Conservation (phyloP, 2,797 vertebrate species). For the Mus minutoides region DNA sequence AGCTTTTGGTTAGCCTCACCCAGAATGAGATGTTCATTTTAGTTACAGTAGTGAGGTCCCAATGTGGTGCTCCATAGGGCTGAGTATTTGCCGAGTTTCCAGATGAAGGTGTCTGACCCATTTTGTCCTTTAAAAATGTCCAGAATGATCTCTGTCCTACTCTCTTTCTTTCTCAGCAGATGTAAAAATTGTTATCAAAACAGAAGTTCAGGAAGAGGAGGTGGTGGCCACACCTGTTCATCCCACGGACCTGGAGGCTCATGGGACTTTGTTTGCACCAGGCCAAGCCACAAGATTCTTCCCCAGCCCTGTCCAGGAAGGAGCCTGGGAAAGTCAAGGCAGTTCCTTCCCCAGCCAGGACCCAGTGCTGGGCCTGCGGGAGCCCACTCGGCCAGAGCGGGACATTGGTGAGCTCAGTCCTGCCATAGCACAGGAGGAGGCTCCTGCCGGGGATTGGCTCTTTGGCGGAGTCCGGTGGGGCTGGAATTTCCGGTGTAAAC, state of each 20-base stretch:
- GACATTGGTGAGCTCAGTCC: constrained; percentile 76
- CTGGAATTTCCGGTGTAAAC: constrained; percentile 87
- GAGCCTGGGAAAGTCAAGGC: constrained; percentile 79
- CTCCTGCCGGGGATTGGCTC: constrained; percentile 84
- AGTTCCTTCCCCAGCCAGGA: constrained; percentile 77
- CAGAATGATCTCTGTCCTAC: constrained; percentile 1
- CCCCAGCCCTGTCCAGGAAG: constrained; percentile 75
- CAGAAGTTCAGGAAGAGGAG: constrained; percentile 81
- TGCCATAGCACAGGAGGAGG: constrained; percentile 59
- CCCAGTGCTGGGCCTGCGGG: constrained; percentile 70
- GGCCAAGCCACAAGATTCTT: constrained; percentile 77
- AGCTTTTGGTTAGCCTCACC: neutral
- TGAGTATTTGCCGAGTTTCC: neutral
- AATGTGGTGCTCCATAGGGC: fast-evolving
- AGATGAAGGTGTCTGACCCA: neutral
- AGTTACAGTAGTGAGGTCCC: neutral
- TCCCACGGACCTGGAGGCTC: constrained; percentile 80
- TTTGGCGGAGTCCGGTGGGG: constrained; percentile 88
- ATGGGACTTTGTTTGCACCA: constrained; percentile 76
- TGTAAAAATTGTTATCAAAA: constrained; percentile 80
- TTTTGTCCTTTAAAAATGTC: neutral
- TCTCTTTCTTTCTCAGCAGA: constrained; percentile 74
- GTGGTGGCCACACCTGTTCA: constrained; percentile 80
- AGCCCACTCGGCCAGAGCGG: constrained; percentile 65
- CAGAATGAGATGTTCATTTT: neutral